Conservation (phyloP, 2,888 invertebrate species). For the Pristionchus arcanus region DNA sequence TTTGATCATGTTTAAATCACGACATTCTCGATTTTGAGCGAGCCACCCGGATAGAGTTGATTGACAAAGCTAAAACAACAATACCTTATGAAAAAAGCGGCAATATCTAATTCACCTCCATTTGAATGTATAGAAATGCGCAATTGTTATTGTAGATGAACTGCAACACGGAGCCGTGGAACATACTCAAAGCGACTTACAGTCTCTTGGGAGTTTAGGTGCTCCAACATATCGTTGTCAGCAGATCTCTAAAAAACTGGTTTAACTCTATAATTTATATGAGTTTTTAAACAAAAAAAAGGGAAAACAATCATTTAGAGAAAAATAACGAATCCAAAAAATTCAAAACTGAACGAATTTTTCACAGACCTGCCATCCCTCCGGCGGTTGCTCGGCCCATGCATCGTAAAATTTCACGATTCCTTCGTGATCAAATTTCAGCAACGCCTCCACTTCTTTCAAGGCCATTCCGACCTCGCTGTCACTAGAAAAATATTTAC, state of each 20-base stretch:
- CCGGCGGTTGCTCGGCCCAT: neutral
- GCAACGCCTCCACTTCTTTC: neutral
- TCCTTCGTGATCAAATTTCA: neutral
- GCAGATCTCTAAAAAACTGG: neutral
- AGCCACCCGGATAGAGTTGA: neutral
- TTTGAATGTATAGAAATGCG: neutral
- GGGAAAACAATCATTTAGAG: neutral
- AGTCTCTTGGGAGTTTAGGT: neutral
- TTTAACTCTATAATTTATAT: neutral
- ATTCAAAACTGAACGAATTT: neutral
- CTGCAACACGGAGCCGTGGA: neutral
- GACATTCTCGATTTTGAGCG: neutral
- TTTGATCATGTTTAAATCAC: neutral
- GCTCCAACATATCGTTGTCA: neutral
- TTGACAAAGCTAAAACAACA: neutral
- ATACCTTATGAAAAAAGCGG: neutral
- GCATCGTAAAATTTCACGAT: neutral
- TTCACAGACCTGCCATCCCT: neutral
- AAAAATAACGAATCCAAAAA: too few species aligned
- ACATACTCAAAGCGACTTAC: neutral
- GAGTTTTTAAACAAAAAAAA: neutral
- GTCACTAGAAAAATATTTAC: neutral
- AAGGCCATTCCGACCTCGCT: neutral
- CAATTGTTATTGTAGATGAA: neutral
- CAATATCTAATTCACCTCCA: neutral